Evolutionary conservation across 2,888 invertebrate genomes (phyloP).

Genomic region (Bimastos eiseni): DNA sequence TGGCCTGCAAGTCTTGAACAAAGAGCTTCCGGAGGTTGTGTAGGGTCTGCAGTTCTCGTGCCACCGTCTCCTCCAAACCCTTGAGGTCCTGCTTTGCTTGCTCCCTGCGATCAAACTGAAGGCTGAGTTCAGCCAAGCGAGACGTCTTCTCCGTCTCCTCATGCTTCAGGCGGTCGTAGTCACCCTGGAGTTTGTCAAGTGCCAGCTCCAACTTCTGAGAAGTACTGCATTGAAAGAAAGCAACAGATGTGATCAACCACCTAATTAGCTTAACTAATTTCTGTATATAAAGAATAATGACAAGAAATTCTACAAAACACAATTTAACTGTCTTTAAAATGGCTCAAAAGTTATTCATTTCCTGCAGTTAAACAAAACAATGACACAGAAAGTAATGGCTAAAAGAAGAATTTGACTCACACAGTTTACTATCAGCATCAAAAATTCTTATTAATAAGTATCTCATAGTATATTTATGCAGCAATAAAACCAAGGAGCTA

Average conservation of each 20-base stretch:
- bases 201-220: slow-evolving; percentile 86
- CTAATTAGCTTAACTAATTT: too few species aligned
- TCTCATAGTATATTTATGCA: neutral
- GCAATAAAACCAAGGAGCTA: neutral
- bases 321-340: too few species aligned
- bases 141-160: slow-evolving; percentile 92
- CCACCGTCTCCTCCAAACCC: slow-evolving; percentile 63
- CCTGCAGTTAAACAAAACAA: too few species aligned
- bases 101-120: slow-evolving; percentile 82
- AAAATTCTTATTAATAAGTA: neutral
- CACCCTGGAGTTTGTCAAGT: slow-evolving; percentile 89
- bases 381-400: too few species aligned
- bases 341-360: too few species aligned
- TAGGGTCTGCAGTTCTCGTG: slow-evolving; percentile 95
- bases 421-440: neutral
- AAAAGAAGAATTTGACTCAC: neutral
- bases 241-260: neutral
- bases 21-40: slow-evolving; percentile 97
- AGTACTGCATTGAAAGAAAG: slow-evolving; percentile 47
- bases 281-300: too few species aligned
- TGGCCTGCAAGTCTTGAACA: slow-evolving; percentile 90
- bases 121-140: slow-evolving; percentile 90
- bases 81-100: slow-evolving; percentile 92
- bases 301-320: too few species aligned
- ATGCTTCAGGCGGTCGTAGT: slow-evolving; percentile 90